These are phyloP conservation scores for Popillia japonica DNA, from an alignment of 1,140 invertebrate genomes.

Conservation along the genomic window DNA sequence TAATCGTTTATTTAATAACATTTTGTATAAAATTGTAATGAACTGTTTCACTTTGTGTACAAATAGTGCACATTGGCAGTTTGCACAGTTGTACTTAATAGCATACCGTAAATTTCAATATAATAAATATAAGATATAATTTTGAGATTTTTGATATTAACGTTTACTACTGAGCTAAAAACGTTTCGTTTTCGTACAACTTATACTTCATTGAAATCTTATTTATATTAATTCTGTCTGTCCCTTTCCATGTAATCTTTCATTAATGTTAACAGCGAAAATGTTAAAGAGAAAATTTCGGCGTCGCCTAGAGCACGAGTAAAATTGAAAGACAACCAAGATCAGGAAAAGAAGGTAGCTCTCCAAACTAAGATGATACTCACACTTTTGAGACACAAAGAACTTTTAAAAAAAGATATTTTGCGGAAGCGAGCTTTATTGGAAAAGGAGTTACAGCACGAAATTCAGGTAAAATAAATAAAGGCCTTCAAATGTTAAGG, in stretches of 20 bases:
- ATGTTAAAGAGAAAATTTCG: slow-evolving; percentile 51
- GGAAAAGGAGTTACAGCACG: slow-evolving; percentile 89
- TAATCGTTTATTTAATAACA: no score
- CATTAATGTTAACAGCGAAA: slow-evolving; percentile 1
- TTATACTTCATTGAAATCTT: not conserved
- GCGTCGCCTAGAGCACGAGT: slow-evolving; percentile 52
- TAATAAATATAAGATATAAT: no score
- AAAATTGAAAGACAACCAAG: slow-evolving; percentile 59
- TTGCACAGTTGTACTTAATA: no score
- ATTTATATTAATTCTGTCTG: not conserved
- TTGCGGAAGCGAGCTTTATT: slow-evolving; percentile 87
- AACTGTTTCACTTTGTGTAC: no score
- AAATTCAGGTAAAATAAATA: slow-evolving; percentile 76
- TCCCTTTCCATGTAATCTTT: not conserved
- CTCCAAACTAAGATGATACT: slow-evolving; percentile 70
- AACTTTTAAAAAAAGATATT: slow-evolving; percentile 92
- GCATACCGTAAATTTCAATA: no score
- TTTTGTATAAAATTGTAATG: no score
- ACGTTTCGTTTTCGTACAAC: no score
- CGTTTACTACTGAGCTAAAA: no score
- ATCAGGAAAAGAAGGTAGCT: slow-evolving; percentile 65
- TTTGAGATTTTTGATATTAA: no score
- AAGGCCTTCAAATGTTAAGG: not conserved
- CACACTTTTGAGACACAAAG: slow-evolving; percentile 84
- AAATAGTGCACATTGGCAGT: no score